These are phyloP conservation scores for Lepus europaeus DNA, from an alignment of 2,113 vertebrate genomes.

Conservation along the genomic window DNA sequence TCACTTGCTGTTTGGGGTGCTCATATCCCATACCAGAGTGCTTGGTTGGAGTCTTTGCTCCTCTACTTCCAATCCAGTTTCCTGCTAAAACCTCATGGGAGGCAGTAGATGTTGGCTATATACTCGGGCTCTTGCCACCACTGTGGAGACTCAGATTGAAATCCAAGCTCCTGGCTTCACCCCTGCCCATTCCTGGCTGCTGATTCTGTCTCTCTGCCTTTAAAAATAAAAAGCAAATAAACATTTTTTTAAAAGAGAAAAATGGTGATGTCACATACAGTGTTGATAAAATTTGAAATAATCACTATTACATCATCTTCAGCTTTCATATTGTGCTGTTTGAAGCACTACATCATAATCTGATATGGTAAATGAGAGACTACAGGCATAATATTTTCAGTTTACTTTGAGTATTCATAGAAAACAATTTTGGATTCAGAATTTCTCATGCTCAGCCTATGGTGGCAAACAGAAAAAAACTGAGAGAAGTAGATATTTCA, in stretches of 20 bases:
- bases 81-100: too few species aligned
- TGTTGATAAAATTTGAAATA: background rate
- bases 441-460: background rate
- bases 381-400: background rate
- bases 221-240: background rate
- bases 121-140: too few species aligned
- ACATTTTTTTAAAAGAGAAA: background rate
- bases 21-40: too few species aligned
- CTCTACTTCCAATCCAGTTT: too few species aligned
- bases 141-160: too few species aligned
- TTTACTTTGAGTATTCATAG: background rate
- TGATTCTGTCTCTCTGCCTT: background rate
- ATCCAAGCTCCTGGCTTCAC: too few species aligned
- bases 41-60: too few species aligned
- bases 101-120: too few species aligned
- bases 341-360: background rate
- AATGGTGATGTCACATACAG: background rate
- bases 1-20: too few species aligned
- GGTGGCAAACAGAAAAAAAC: conserved; percentile 18
- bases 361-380: background rate
- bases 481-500: conserved; percentile 41
- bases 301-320: background rate
- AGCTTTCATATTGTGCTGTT: background rate
- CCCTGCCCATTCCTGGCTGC: too few species aligned
- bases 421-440: conserved; percentile 47